A percentile compares a stretch with the other conserved stretches of the same genome.
Conservation (phyloP, 2,797 vertebrate species). For the Helarctos malayanus region DNA sequence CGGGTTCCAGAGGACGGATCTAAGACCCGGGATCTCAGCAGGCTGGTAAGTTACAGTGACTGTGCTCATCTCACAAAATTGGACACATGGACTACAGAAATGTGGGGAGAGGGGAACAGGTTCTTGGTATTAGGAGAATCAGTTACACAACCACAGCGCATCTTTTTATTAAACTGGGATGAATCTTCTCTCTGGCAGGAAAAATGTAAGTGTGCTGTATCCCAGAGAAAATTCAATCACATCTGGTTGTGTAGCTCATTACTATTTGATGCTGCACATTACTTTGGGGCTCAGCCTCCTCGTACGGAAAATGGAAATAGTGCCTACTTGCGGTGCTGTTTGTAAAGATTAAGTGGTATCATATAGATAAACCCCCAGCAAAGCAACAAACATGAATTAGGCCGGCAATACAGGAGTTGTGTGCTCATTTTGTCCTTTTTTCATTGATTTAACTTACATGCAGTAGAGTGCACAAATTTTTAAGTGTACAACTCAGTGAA, state of each 20-base stretch:
- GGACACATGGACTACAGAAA: background rate
- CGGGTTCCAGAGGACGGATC: background rate
- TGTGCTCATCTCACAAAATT: background rate
- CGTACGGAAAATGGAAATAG: background rate
- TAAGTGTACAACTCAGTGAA: background rate
- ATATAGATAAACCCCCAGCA: background rate
- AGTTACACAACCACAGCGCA: background rate
- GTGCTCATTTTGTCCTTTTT: background rate
- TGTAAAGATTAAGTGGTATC: background rate
- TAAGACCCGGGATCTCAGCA: background rate
- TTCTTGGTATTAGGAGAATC: background rate
- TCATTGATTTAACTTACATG: background rate
- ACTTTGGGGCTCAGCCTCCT: background rate
- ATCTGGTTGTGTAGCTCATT: background rate
- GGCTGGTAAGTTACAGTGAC: background rate
- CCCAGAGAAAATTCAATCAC: background rate
- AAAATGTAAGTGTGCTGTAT: background rate
- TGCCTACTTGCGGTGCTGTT: background rate
- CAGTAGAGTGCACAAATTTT: background rate
- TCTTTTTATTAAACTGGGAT: background rate
- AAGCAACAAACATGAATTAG: background rate
- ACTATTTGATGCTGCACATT: background rate
- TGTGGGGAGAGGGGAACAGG: background rate
- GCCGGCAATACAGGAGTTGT: background rate
- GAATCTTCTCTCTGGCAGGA: background rate